A percentile compares a stretch with the other conserved stretches of the same genome.
Evolutionary conservation across 2,797 vertebrate species (phyloP).

Genomic region (Sebastiscus albofasciatus): DNA sequence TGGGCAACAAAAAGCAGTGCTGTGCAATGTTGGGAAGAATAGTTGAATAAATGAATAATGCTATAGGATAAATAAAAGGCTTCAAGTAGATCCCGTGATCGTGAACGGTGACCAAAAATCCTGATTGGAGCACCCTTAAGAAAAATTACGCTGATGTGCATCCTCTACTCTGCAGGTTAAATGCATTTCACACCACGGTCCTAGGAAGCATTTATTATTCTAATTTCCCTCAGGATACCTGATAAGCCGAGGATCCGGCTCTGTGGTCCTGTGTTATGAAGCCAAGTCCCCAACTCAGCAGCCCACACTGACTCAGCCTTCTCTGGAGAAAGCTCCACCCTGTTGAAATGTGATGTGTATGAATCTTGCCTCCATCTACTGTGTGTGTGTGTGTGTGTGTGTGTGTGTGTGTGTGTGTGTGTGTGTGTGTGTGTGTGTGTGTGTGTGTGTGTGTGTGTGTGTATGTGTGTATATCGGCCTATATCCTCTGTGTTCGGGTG

Average conservation of each 20-base stretch:
- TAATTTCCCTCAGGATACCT: slow-evolving; percentile 48
- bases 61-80: too few relatives aligned
- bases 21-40: too few relatives aligned
- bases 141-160: not conserved
- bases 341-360: slow-evolving; percentile 20
- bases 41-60: too few relatives aligned
- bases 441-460: not conserved
- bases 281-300: slow-evolving; percentile 28
- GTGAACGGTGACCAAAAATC: too few relatives aligned
- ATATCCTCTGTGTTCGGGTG: slow-evolving; percentile 23
- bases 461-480: not conserved
- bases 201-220: slow-evolving; percentile 31
- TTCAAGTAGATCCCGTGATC: too few relatives aligned
- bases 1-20: too few relatives aligned
- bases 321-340: slow-evolving; percentile 39
- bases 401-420: too few relatives aligned
- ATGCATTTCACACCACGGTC: not conserved
- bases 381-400: too few relatives aligned
- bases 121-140: too few relatives aligned
- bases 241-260: not conserved
- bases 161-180: slow-evolving; percentile 23
- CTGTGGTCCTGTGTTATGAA: slow-evolving; percentile 21
- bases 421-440: slow-evolving; percentile 2
- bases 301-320: slow-evolving; percentile 38
- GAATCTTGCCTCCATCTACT: slow-evolving; percentile 17